Evolutionary conservation across 2,888 invertebrate genomes (phyloP), one percentile per base, ranked within the genome.

Genomic region (Ophioninae sp.): DNA sequence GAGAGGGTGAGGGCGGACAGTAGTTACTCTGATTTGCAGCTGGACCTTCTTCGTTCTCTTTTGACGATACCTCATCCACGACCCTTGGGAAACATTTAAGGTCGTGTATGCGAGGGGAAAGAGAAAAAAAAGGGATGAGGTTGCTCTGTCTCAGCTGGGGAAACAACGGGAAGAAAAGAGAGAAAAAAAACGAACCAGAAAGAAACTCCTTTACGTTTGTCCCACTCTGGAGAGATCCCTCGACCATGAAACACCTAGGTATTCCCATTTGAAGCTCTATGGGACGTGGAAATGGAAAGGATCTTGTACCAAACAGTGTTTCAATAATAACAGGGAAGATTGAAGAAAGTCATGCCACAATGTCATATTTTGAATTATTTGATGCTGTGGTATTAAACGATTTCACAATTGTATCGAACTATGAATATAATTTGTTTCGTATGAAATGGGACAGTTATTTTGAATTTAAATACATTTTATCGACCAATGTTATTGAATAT

Each of bases 1-100:
- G 30, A 30, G 30, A 30, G 30, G 30, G 3, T 30, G 30, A 22
- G 37, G 75, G 56, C 41, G 41, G 63, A 87, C 88, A 85, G 86
- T 86, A 90, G 90, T 90, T 91, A 89, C 89, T 88, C 91, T 91
- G 90, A 90, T 91, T 91, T 90, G 90, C 88, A 90, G 90, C 89
- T 88, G 88, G 85, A 85, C 85, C 87, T 88, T 89, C 74, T 81
- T 78, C 87, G 88, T 90, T 79, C 81, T 90, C 82, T 90, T 90
- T 88, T 86, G 89, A 88, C 90, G 88, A 90, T 90, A 86, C 89
- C 86, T 90, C 91, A 91, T 91, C 89, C 89, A 67, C 86, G 86
- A 85, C 91, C 89, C 91, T 83, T 82, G 91, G 91, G 91, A 91
- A 87, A 88, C 91, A 91, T 90, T 79, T 79, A 79, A 44, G 73